Evolutionary conservation across 2,888 invertebrate genomes (phyloP).

Genomic region (Scotopteryx bipunctaria): DNA sequence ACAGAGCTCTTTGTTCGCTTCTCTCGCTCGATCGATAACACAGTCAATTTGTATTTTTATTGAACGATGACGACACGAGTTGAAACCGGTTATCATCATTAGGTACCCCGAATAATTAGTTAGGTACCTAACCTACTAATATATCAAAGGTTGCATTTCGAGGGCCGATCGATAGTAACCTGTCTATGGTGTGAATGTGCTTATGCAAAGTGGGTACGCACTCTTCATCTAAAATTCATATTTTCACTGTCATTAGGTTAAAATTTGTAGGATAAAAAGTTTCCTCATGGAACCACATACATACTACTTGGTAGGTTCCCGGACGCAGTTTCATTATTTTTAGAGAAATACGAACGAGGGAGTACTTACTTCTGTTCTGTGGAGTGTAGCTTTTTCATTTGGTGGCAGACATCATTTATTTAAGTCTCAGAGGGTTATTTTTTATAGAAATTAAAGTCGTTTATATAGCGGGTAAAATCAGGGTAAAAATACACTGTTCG

Average conservation of each 20-base stretch:
- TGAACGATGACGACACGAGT: too few relatives aligned
- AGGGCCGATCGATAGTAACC: neutral
- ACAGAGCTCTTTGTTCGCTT: too few relatives aligned
- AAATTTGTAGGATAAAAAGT: conserved; percentile 40
- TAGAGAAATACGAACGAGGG: conserved; percentile 18
- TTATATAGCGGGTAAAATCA: conserved; percentile 8
- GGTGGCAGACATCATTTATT: conserved; percentile 17
- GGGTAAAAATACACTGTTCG: neutral
- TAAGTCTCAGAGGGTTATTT: conserved; percentile 19
- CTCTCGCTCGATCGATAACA: too few relatives aligned
- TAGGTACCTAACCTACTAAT: too few relatives aligned
- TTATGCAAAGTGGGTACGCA: conserved; percentile 31
- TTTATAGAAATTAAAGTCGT: conserved; percentile 19
- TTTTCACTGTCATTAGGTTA: conserved; percentile 39
- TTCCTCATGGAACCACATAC: conserved; percentile 29
- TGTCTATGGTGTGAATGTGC: neutral
- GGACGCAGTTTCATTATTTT: conserved; percentile 33
- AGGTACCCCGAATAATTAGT: too few relatives aligned
- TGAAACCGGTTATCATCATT: too few relatives aligned
- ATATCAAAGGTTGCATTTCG: too few relatives aligned
- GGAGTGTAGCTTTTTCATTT: conserved; percentile 18
- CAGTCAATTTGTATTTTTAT: too few relatives aligned
- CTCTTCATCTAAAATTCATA: conserved; percentile 39
- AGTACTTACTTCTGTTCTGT: conserved; percentile 12
- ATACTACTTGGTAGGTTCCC: conserved; percentile 16